Base-by-base conservation (phyloP, 2,113 vertebrate genomes). In the Thunnus maccoyii region DNA sequence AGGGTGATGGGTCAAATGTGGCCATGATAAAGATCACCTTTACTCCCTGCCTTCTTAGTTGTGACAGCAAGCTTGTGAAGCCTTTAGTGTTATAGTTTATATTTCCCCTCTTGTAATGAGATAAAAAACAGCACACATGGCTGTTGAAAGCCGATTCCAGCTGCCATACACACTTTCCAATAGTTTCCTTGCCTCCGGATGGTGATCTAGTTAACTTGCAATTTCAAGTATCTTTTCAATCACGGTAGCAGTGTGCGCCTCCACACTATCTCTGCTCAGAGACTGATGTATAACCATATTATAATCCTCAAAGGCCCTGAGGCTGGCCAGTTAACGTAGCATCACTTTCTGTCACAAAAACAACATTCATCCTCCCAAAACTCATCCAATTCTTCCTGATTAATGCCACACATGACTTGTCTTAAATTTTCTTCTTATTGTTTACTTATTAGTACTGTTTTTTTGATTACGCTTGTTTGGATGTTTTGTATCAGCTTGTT, bases 141-240 rank as follows among this genome's bases (percentile, higher is more conserved):
- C 46, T 41, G 76, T 36, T 69, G 8, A 63, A 27, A 67, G 64
- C 25, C 30, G 36, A 58, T 70, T 66, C n/a, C n/a, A 66, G 30
- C 60, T 63, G 54, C 3, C 52, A 8, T 52, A 52, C 69, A 56
- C 14, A 20, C 2, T 63, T 72, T 48, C 25, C 30, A 55, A 8
- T 32, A 22, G 58, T 86, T 58, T 16, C 46, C 22, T 22, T 32
- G 44, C 72, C 52, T 90, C 25, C 3, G 50, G 72, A 68, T 47
- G 70, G 51, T 46, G 69, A 83, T 87, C 56, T 76, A 65, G 52
- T 56, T 12, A 77, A 72, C 72, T 75, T 74, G 67, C 57, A 64
- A 66, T 73, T 80, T 62, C 56, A 55, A 61, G 57, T 68, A 76
- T 89, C 69, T 76, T 48, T 90, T 83, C 61, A 81, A 82, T 85